Evolutionary conservation across 1,140 invertebrate genomes (phyloP).

Genomic region (Liolophura sinensis): DNA sequence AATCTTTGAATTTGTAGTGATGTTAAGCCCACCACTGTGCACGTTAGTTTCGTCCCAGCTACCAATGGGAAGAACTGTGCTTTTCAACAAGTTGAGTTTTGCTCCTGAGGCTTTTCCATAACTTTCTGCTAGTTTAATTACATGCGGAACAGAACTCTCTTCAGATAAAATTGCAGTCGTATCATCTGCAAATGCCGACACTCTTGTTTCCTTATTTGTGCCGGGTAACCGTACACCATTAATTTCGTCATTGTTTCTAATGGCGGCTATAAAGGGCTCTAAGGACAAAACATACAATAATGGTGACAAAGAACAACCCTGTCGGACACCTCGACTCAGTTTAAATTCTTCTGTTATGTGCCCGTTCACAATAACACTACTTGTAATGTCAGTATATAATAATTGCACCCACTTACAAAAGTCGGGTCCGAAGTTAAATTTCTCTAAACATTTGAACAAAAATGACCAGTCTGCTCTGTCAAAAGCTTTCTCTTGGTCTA

Average conservation of each 20-base stretch:
- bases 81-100: conserved; percentile 3
- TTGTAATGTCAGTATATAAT: neutral
- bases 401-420: conserved; percentile 6
- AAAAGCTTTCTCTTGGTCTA: conserved; percentile 8
- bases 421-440: neutral
- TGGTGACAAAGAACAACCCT: conserved; percentile 51
- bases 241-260: neutral
- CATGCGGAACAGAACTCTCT: neutral
- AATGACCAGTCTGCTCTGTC: neutral
- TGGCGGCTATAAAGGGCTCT: conserved; percentile 24
- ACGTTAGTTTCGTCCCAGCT: neutral
- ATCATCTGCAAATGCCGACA: conserved; percentile 6
- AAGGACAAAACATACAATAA: conserved; percentile 53
- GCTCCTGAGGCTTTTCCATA: conserved; percentile 5
- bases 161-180: neutral
- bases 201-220: neutral
- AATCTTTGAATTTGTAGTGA: neutral
- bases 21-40: neutral
- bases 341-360: conserved; percentile 20
- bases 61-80: neutral
- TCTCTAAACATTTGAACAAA: neutral
- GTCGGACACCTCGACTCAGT: conserved; percentile 41
- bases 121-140: neutral
- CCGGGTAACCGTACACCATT: neutral
- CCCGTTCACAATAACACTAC: conserved; percentile 1